A percentile compares a stretch with the other conserved stretches of the same genome.
Conservation (phyloP, 2,888 invertebrate genomes). For the Abrostola triplasia region DNA sequence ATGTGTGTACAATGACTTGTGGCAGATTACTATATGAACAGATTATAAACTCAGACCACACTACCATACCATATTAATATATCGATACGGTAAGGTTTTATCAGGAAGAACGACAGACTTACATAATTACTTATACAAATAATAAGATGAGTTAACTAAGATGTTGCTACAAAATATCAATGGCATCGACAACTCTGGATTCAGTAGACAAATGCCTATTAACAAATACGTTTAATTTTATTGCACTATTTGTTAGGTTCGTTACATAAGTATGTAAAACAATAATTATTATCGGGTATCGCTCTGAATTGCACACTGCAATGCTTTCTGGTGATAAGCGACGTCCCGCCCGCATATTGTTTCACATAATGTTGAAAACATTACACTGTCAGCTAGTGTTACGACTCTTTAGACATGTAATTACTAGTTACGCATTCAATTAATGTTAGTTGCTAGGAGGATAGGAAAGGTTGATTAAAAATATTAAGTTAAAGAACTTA, state of each 20-base stretch:
- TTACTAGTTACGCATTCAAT: slow-evolving; percentile 47
- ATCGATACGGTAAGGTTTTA: too few relatives aligned
- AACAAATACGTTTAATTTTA: slow-evolving; percentile 44
- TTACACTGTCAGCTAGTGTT: slow-evolving; percentile 39
- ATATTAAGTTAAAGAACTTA: too few relatives aligned
- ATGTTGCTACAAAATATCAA: too few relatives aligned
- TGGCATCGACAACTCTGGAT: too few relatives aligned
- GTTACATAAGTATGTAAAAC: slow-evolving; percentile 73
- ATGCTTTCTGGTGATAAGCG: slow-evolving; percentile 63
- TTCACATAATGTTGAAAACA: slow-evolving; percentile 54
- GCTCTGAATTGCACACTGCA: slow-evolving; percentile 65
- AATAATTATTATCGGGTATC: slow-evolving; percentile 71
- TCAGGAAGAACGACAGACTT: too few relatives aligned
- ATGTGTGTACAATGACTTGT: too few relatives aligned
- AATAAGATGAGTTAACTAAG: too few relatives aligned
- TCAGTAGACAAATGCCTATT: slow-evolving; percentile 24
- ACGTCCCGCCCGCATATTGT: slow-evolving; percentile 68
- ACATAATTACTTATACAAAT: too few relatives aligned
- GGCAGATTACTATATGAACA: too few relatives aligned
- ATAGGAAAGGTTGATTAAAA: slow-evolving; percentile 7
- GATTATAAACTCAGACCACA: too few relatives aligned
- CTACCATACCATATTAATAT: too few relatives aligned
- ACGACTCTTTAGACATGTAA: slow-evolving; percentile 41
- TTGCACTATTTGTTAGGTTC: slow-evolving; percentile 56
- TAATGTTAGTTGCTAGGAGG: slow-evolving; percentile 35